phyloP scores from a whole-genome alignment of 2,113 vertebrate species.

The human region DNA sequence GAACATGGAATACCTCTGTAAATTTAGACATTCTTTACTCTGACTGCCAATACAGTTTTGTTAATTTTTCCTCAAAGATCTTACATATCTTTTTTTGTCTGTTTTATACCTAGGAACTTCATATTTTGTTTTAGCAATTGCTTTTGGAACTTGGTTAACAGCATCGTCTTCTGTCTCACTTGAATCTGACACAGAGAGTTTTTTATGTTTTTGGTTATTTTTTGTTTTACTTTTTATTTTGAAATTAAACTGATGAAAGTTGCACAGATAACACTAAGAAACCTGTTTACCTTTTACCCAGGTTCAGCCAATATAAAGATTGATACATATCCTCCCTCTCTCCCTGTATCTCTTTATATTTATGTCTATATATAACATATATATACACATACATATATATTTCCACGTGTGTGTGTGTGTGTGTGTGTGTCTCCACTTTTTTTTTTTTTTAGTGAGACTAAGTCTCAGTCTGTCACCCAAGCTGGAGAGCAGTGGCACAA shows the following conservation, averaged over 20 bases:
- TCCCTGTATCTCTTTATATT: neutral
- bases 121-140: neutral
- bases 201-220: neutral
- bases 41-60: neutral
- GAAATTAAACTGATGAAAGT: neutral
- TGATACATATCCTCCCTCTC: neutral
- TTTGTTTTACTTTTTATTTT: constrained; percentile 6
- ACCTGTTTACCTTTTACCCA: neutral
- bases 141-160: neutral
- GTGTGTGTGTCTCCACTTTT: too few relatives aligned
- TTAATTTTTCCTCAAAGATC: neutral
- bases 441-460: too few relatives aligned
- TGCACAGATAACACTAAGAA: neutral
- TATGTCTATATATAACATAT: neutral
- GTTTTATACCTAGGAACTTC: neutral
- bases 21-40: neutral
- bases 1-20: neutral
- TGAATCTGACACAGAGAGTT: neutral
- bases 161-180: neutral
- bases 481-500: too few relatives aligned
- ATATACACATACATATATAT: too few relatives aligned
- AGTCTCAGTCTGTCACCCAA: too few relatives aligned
- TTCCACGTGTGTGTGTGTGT: too few relatives aligned
- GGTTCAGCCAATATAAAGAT: neutral
- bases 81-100: neutral